Evolutionary conservation across 2,797 vertebrate species (phyloP), one percentile per base, ranked within the genome.

Genomic region (Labeo calbasu): DNA sequence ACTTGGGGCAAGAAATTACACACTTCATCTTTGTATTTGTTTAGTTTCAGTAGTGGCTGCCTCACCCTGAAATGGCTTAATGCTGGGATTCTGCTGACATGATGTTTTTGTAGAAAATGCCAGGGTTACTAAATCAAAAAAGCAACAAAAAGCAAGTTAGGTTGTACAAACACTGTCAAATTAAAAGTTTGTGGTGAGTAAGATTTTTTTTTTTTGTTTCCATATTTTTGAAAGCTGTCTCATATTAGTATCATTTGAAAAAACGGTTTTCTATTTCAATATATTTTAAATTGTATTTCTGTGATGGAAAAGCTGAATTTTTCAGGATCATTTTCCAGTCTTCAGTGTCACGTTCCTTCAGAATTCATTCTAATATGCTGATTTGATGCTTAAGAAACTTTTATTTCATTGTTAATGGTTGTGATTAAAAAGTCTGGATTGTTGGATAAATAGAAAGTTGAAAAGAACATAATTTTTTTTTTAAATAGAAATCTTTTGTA

Each of bases 11-110:
- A 50, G 55, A 48, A 50, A 61, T 63, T 17, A 72, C 43, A 82
- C 69, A 12, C 69, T 48, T 82, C 13, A 36, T 8, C 43, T 50
- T 36, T 75, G 1, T 14, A n/a, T 13, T 46, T 28, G 23, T 70
- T 32, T 48, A 61, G 4, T 21, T 53, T 19, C 10, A 43, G 50
- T 43, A n/a, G 40, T 72, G 69, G n/a, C 43, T 17, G n/a, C 32
- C 69, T 73, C 25, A 19, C 14, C 46, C 9, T 82, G 46, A 82
- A 73, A 82, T 51, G 46, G 70, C 57, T 65, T 48, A 63, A 81
- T n/a, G 19, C 79, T 72, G 40, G 17, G 40, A 50, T 36, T 82
- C 55, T 40, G 55, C 25, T 72, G 53, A 81, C 17, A 28, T 40
- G 0, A 46, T 4, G n/a, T 25, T 17, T 57, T 77, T 46, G 36